phyloP scores from a whole-genome alignment of 2,888 invertebrate species.

The Euspilapteryx auroguttella region DNA sequence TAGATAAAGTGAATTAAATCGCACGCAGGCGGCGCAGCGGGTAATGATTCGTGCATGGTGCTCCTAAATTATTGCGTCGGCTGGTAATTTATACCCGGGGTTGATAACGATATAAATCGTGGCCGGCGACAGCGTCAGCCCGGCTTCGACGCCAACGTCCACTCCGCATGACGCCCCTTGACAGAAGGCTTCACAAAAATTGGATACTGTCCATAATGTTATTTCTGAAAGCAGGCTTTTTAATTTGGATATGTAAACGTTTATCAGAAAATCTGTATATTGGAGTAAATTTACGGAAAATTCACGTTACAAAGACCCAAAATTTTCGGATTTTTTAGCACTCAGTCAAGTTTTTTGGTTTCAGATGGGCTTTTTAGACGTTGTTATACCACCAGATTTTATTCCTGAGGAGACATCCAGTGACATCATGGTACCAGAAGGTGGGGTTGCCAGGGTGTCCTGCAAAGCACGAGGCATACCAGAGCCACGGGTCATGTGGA shows the following conservation, averaged over 20 bases:
- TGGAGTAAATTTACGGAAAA: too few species aligned
- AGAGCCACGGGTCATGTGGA: slow-evolving; percentile 78
- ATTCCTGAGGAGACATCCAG: slow-evolving; percentile 85
- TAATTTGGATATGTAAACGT: too few species aligned
- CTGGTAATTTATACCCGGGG: slow-evolving; percentile 49
- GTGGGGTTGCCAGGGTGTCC: slow-evolving; percentile 68
- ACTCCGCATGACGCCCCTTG: slow-evolving; percentile 42
- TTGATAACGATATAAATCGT: slow-evolving; percentile 57
- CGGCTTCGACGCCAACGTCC: slow-evolving; percentile 39
- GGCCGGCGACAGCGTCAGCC: slow-evolving; percentile 38
- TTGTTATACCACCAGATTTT: slow-evolving; percentile 91
- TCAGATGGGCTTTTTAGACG: slow-evolving; percentile 82
- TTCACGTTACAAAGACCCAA: too few species aligned
- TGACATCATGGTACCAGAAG: slow-evolving; percentile 86
- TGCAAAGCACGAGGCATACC: slow-evolving; percentile 81
- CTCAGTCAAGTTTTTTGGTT: slow-evolving; percentile 15
- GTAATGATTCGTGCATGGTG: slow-evolving; percentile 58
- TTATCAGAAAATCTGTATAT: too few species aligned
- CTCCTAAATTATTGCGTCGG: slow-evolving; percentile 55
- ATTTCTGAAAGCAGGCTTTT: too few species aligned
- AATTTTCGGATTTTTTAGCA: too few species aligned
- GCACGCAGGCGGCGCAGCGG: slow-evolving; percentile 38
- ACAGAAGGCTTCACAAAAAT: slow-evolving; percentile 18
- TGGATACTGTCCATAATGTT: too few species aligned
- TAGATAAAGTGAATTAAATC: slow-evolving; percentile 51